Evolutionary conservation across 2,113 vertebrate genomes (phyloP).

Genomic region (Crotalus helleri): DNA sequence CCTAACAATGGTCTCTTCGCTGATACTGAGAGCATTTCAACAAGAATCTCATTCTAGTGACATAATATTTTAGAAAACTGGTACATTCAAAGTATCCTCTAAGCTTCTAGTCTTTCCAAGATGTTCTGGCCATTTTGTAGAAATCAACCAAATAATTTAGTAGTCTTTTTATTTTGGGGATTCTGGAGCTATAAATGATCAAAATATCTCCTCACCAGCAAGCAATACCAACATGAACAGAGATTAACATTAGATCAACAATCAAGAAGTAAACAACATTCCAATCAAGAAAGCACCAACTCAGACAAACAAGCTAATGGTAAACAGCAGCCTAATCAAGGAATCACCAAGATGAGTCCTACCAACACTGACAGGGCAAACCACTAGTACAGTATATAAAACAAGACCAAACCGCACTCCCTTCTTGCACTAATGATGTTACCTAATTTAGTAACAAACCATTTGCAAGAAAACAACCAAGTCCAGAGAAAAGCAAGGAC

Average conservation of each 20-base stretch:
- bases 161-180: not conserved
- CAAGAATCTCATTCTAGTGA: not conserved
- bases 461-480: not conserved
- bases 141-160: not conserved
- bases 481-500: not conserved
- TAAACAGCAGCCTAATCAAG: too few relatives aligned
- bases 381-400: too few relatives aligned
- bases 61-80: not conserved
- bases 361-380: too few relatives aligned
- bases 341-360: too few relatives aligned
- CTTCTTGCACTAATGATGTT: not conserved
- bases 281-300: too few relatives aligned
- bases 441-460: not conserved
- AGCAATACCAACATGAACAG: too few relatives aligned
- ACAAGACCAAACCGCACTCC: too few relatives aligned
- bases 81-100: not conserved
- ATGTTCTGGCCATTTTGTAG: not conserved
- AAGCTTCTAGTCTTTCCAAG: not conserved
- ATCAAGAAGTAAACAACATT: too few relatives aligned
- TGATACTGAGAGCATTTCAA: not conserved
- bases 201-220: too few relatives aligned
- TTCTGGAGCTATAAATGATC: too few relatives aligned
- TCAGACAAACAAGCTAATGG: too few relatives aligned
- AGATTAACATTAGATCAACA: too few relatives aligned
- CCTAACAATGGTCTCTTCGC: not conserved